Conservation (phyloP, 2,797 vertebrate genomes). For the Chanos chanos region DNA sequence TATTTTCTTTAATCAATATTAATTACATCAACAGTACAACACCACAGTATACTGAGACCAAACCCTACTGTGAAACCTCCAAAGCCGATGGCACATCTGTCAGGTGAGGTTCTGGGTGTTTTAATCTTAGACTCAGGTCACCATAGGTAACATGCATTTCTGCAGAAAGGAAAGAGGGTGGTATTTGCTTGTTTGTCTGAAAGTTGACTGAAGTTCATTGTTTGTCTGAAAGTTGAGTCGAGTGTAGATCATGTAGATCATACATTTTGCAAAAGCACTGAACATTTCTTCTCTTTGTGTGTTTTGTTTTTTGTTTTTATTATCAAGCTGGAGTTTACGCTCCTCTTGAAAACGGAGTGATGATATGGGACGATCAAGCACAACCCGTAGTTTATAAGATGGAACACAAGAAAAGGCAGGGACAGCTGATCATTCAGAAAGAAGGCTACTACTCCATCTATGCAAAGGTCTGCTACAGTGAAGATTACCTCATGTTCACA, state of each 20-base stretch:
- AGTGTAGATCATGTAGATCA: too few relatives aligned
- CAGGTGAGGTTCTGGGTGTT: slow-evolving; percentile 51
- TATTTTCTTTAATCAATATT: too few relatives aligned
- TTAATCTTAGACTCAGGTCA: background rate
- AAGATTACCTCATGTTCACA: background rate
- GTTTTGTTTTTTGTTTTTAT: background rate
- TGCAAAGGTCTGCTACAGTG: slow-evolving; percentile 62
- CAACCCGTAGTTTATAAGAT: slow-evolving; percentile 46
- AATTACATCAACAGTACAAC: background rate
- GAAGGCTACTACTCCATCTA: slow-evolving; percentile 71
- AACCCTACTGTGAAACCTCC: slow-evolving; percentile 35
- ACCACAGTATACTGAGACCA: background rate
- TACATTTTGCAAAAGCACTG: too few relatives aligned
- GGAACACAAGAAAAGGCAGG: slow-evolving; percentile 35
- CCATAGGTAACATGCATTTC: too few relatives aligned
- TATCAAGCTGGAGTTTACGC: slow-evolving; percentile 38
- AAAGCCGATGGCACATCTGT: slow-evolving; percentile 69
- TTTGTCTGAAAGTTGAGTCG: too few relatives aligned
- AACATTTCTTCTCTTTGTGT: background rate
- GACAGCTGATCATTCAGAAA: slow-evolving; percentile 48
- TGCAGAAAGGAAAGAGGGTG: too few relatives aligned
- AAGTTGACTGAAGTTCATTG: too few relatives aligned
- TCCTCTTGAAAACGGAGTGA: background rate
- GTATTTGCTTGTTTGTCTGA: too few relatives aligned
- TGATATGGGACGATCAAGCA: slow-evolving; percentile 55